Evolutionary conservation across 2,113 vertebrate genomes (phyloP).

Genomic region (Phaethon lepturus): DNA sequence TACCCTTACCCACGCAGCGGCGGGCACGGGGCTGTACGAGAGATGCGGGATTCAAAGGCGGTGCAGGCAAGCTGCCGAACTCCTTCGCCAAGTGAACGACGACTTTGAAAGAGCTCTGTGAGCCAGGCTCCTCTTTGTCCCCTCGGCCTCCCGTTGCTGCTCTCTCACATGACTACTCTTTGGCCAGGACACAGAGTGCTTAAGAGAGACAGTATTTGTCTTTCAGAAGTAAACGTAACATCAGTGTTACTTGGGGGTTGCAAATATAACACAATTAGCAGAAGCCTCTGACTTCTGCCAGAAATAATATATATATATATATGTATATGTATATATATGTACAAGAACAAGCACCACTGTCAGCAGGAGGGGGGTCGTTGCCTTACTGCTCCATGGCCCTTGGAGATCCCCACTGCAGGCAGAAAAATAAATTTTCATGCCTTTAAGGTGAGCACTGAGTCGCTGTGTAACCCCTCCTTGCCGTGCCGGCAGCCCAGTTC

Average conservation of each 20-base stretch:
- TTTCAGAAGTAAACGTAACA: background rate
- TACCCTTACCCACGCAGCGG: rapidly evolving
- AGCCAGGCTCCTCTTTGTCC: conserved; percentile 2
- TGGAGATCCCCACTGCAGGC: background rate
- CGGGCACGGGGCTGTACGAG: background rate
- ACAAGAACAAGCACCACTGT: background rate
- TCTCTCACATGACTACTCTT: conserved; percentile 35
- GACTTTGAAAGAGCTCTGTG: conserved; percentile 27
- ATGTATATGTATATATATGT: too few relatives aligned
- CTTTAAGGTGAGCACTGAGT: background rate
- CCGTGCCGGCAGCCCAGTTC: background rate
- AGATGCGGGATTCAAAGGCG: background rate
- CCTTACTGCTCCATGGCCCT: background rate
- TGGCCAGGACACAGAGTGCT: conserved; percentile 52
- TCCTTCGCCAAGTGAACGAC: conserved; percentile 1
- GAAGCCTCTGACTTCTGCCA: background rate
- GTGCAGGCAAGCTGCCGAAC: background rate
- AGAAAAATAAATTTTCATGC: background rate
- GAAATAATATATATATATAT: background rate
- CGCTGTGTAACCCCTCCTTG: rapidly evolving
- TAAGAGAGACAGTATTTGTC: background rate
- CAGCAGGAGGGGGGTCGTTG: background rate
- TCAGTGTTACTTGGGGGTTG: background rate
- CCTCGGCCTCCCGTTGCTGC: background rate
- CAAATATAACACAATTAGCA: background rate